phyloP scores from a whole-genome alignment of 2,113 vertebrate genomes.

The Mungos mungo region DNA sequence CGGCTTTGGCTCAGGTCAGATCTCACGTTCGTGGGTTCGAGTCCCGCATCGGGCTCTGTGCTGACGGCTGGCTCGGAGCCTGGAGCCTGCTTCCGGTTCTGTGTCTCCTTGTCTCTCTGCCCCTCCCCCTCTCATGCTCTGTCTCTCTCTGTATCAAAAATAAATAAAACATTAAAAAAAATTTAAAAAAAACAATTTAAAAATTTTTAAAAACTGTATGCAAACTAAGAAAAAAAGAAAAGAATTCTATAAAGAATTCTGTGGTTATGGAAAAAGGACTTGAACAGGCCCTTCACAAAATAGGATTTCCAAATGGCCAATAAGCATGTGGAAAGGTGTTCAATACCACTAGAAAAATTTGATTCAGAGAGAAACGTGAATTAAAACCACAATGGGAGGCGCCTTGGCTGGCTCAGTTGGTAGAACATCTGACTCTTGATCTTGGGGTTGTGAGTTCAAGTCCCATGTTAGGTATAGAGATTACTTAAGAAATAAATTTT shows the following conservation, averaged over 20 bases:
- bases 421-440: background rate
- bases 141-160: too few relatives aligned
- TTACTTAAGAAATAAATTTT: background rate
- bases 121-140: too few relatives aligned
- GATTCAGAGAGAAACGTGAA: background rate
- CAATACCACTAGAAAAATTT: background rate
- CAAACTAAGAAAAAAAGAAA: too few relatives aligned
- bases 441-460: background rate
- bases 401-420: background rate
- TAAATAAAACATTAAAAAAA: too few relatives aligned
- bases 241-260: background rate
- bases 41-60: too few relatives aligned
- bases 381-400: background rate
- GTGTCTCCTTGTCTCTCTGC: too few relatives aligned
- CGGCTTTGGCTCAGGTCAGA: too few relatives aligned
- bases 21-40: too few relatives aligned
- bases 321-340: background rate
- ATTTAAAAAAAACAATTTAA: too few relatives aligned
- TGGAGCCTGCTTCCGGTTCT: too few relatives aligned
- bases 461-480: background rate
- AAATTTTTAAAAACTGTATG: too few relatives aligned
- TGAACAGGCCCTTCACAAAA: background rate
- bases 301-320: background rate
- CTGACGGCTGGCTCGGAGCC: too few relatives aligned
- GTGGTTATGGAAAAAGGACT: background rate